Conservation (phyloP, 2,888 invertebrate genomes). For the Adineta ricciae region DNA sequence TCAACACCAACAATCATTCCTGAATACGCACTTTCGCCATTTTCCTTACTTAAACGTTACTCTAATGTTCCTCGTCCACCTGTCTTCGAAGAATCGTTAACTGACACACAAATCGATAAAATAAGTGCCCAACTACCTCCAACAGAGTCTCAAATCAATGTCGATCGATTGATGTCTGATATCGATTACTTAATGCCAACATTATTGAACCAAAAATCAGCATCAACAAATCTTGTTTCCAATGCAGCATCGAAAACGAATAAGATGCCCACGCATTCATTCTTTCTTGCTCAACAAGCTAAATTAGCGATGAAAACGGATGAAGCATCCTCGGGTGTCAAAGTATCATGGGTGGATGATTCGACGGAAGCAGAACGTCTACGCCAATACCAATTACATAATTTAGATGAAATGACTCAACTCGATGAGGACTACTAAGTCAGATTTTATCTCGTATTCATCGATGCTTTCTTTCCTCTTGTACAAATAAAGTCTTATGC, state of each 20-base stretch:
- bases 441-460: background rate
- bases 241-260: background rate
- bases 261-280: background rate
- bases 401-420: conserved; percentile 12
- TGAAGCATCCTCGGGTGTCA: background rate
- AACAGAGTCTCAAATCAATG: conserved; percentile 10
- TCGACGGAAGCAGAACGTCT: background rate
- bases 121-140: background rate
- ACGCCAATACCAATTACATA: background rate
- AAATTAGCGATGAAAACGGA: background rate
- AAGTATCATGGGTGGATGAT: background rate
- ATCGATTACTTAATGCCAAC: background rate
- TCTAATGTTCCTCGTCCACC: background rate
- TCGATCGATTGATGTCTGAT: conserved; percentile 8
- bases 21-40: conserved; percentile 18
- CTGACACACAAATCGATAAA: background rate
- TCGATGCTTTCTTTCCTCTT: background rate
- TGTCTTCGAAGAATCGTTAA: background rate
- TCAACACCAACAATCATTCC: background rate
- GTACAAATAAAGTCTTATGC: background rate
- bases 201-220: background rate
- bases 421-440: background rate
- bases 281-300: background rate
- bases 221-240: background rate
- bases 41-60: background rate